Evolutionary conservation across 2,888 invertebrate species (phyloP), one percentile per base, ranked within the genome.

Genomic region (Chironomus riparius): DNA sequence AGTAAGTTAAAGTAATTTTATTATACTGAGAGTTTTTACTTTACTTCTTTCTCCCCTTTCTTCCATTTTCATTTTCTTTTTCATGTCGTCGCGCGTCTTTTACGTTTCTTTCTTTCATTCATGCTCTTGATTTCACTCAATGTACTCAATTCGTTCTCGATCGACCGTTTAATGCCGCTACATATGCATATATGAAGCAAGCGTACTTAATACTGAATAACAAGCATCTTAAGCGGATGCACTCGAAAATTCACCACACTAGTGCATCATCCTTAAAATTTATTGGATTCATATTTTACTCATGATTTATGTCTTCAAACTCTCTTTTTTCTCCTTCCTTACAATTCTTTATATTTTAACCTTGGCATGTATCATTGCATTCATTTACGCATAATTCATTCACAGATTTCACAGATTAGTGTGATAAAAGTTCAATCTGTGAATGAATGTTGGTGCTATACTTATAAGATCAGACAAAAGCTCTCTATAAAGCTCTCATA

Each of bases 41-140:
- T 38, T 38, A 65, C 56, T 56, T 65, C 21, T 24, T 65, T 65
- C 65, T 65, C 65, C 21, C 65, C 65, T 65, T 65, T 65, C 65
- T 24, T 65, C 21, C 65, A 65, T 24, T 65, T 62, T 22, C 62
- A 21, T 62, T 62, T 62, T 65, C 65, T 10, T 65, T 65, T 65
- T 65, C 65, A 24, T 65, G 65, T 65, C 38, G 38, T 38, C 65
- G 22, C 65, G 22, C 22, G 65, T 65, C 15, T 56, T n/a, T 21
- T 22, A 24, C 22, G 65, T 65, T 65, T 21, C 65, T 24, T 24
- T 65, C 65, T 13, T 24, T 24, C 28, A 28, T 56, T 71, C 50
- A 71, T 71, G 56, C 71, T 71, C 71, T 71, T 71, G 71, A 71
- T 71, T 71, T 71, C 56, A 71, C 71, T 56, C 28, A 56, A 56